Evolutionary conservation across 2,797 vertebrate genomes (phyloP).

Genomic region (Trachurus trachurus): DNA sequence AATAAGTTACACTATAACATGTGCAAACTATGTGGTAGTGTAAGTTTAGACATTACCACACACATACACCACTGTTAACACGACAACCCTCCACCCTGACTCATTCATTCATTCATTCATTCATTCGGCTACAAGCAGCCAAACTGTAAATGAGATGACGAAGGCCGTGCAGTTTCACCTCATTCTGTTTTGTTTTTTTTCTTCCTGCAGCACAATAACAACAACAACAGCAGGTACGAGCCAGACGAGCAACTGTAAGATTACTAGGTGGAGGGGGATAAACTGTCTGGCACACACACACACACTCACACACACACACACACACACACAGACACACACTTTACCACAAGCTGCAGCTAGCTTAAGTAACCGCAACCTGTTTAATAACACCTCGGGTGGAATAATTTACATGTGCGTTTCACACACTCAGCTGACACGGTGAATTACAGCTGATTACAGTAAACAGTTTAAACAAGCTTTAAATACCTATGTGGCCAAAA

Average conservation of each 20-base stretch:
- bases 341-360: slow-evolving; percentile 63
- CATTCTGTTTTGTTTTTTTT: slow-evolving; percentile 22
- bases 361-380: slow-evolving; percentile 58
- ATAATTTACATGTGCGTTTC: slow-evolving; percentile 68
- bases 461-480: slow-evolving; percentile 66
- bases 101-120: slow-evolving; percentile 30
- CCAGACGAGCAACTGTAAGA: slow-evolving; percentile 68
- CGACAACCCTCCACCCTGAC: not conserved
- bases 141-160: slow-evolving; percentile 20
- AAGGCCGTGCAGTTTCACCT: slow-evolving; percentile 14
- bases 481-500: slow-evolving; percentile 51
- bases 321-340: slow-evolving; percentile 6
- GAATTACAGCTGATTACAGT: slow-evolving; percentile 70
- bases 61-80: not conserved
- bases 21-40: not conserved
- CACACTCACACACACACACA: slow-evolving; percentile 20
- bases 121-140: not conserved
- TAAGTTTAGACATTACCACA: not conserved
- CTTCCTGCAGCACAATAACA: slow-evolving; percentile 30
- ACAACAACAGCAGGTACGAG: slow-evolving; percentile 51
- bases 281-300: slow-evolving; percentile 62
- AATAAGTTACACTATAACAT: not conserved
- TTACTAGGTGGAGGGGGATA: slow-evolving; percentile 69
- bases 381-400: slow-evolving; percentile 69
- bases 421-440: slow-evolving; percentile 65